Base-by-base conservation (phyloP, 2,113 vertebrate genomes). In the Xenopus laevis region DNA sequence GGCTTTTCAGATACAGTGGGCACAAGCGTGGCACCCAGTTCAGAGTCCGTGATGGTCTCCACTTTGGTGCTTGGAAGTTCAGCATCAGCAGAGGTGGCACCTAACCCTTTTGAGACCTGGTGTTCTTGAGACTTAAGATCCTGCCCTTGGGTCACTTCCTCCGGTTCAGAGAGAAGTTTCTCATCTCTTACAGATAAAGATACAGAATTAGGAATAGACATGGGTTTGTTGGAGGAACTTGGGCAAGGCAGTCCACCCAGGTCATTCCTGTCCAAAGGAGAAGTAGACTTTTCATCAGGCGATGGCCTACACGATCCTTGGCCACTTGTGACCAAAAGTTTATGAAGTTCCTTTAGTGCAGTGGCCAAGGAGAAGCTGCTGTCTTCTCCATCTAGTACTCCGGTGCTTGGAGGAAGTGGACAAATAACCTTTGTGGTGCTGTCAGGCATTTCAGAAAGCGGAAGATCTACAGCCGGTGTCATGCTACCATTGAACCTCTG, bases 301-400 rank as follows among this genome's bases (percentile, higher is more conserved):
- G 83, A 23, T 8, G 57, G 21, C 65, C 79, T 86, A 78, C 79
- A 82, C 69, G 86, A 79, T 55, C 76, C 84, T 16, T 81, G 82
- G 67, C 67, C 88, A 81, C 88, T 97, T 68, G 89, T 86, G 40
- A 96, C 84, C 77, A 98, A 78, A 79, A 99, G 94, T 68, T 91
- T 86, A 66, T 97, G 96, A 52, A 98, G 95, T 82, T 99, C 97
- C 82, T 91, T 92, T 85, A 99, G 85, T 62, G 97, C 96, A 13
- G 92, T 89, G 2, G 94, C 92, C 68, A 98, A 79, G 15, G 96
- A 95, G 0, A 92, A 89, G 75, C 87, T 86, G 0, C 79, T 53
- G 1, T 88, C 90, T 79, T 87, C 89, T 10, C 69, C 60, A 21
- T 75, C 65, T 8, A 13, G 21, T 10, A 10, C 40, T 1, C 20